Base-by-base conservation (phyloP, 2,797 vertebrate genomes). In the Scolopax rusticola region DNA sequence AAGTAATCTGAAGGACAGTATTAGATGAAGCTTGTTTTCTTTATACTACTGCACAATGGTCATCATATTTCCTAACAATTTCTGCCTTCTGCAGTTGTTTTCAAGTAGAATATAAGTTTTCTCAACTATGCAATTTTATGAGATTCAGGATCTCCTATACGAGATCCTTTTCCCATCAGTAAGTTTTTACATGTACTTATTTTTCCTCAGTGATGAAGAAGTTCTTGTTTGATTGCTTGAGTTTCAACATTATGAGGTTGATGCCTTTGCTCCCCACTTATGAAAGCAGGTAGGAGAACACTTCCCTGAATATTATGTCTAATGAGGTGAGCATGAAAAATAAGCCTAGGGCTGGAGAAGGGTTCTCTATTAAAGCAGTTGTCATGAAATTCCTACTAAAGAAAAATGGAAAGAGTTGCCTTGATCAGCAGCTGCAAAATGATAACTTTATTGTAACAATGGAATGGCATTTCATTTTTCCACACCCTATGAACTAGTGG, bases 401-500 rank as follows among this genome's bases (percentile, higher is more conserved):
- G 78, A 92, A 97, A 95, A 96, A 96, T 91, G 74, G 81, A 33
- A 94, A 91, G 15, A 84, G 73, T 91, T 96, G 59, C 41, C 59
- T 95, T 93, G 74, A 95, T 94, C 94, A 95, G 50, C 48, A 88
- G 74, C 93, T 84, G 32, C 80, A 93, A 96, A 95, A 80, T 75
- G 38, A 76, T 48, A 86, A 47, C 21, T 93, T 90, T 84, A 67
- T 59, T 77, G 79, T 91, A 87, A 79, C 63, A 86, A 68, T n/a
- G 38, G 69, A 89, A 86, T 79, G 24, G 27, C 8, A 76, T 50
- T 70, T 64, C 13, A 92, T 96, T 92, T 92, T 96, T 89, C 57
- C 61, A 87, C 53, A 40, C 25, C 28, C 40, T 85, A 65, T 12
- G 18, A 77, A 57, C 76, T 87, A 90, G 53, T 67, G 63, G 41